These are phyloP conservation scores for Ictalurus furcatus DNA, from an alignment of 2,113 vertebrate genomes.

Conservation along the genomic window DNA sequence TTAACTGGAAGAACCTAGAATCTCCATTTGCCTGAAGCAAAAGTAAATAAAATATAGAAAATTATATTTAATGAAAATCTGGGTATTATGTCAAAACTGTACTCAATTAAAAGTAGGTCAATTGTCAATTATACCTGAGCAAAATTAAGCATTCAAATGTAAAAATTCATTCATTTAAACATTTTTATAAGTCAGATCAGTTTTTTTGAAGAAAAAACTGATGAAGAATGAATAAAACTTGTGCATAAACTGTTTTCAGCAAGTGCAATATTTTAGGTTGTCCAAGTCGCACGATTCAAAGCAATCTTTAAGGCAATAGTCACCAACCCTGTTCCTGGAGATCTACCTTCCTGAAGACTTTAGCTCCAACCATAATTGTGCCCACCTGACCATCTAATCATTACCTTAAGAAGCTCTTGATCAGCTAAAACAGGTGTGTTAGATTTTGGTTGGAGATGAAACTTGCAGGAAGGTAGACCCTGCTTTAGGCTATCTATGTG, in stretches of 20 bases:
- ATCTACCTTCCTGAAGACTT: no score
- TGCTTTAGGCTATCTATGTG: no score
- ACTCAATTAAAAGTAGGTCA: not conserved
- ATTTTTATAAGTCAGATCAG: not conserved
- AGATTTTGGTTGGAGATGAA: no score
- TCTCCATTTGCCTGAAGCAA: not conserved
- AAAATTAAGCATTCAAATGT: not conserved
- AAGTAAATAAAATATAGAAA: not conserved
- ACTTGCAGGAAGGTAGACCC: no score
- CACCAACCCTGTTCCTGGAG: no score
- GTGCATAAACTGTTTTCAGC: not conserved
- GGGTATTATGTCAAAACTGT: not conserved
- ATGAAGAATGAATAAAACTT: not conserved
- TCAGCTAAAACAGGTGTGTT: no score
- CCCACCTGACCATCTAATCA: no score
- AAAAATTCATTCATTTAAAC: not conserved
- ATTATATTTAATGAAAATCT: not conserved
- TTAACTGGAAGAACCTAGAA: not conserved
- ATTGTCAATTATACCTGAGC: not conserved
- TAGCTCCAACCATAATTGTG: no score
- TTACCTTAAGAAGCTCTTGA: no score
- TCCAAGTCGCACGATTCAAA: not conserved
- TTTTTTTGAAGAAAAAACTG: not conserved
- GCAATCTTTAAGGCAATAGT: no score
- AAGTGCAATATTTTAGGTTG: not conserved